phyloP scores from a whole-genome alignment of 2,113 vertebrate species.

The Proteles cristata region DNA sequence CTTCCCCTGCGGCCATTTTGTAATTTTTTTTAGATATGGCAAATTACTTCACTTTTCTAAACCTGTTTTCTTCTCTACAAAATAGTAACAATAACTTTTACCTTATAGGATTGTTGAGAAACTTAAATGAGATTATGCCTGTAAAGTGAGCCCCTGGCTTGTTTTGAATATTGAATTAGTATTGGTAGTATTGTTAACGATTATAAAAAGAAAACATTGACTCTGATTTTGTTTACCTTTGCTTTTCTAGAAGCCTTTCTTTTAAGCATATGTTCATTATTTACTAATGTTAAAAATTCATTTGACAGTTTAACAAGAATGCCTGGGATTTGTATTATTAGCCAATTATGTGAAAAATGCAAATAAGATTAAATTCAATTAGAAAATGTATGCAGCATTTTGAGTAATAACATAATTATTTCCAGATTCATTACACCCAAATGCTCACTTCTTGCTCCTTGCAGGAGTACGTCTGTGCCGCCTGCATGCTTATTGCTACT shows the following conservation, averaged over 20 bases:
- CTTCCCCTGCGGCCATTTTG: background rate
- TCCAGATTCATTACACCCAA: background rate
- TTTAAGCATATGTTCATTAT: constrained; percentile 4
- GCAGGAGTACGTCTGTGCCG: background rate
- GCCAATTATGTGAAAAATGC: constrained; percentile 12
- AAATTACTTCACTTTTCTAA: background rate
- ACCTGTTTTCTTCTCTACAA: background rate
- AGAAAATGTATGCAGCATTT: background rate
- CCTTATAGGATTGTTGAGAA: background rate
- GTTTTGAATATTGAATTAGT: constrained; percentile 17
- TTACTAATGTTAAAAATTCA: constrained; percentile 29
- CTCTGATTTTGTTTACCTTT: constrained; percentile 6
- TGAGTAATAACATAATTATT: constrained; percentile 21
- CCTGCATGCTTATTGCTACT: background rate
- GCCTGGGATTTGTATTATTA: constrained; percentile 14
- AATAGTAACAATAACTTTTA: background rate
- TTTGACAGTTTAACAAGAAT: constrained; percentile 35
- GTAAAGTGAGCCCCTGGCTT: background rate
- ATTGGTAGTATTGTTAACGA: background rate
- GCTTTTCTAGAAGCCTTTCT: background rate
- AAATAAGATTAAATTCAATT: constrained; percentile 22
- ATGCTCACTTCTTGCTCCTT: background rate
- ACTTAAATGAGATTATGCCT: background rate
- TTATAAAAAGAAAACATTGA: background rate
- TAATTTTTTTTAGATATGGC: background rate